Evolutionary conservation across 1,140 invertebrate species (phyloP), one percentile per base, ranked within the genome.

Genomic region (Antheraea mylitta): DNA sequence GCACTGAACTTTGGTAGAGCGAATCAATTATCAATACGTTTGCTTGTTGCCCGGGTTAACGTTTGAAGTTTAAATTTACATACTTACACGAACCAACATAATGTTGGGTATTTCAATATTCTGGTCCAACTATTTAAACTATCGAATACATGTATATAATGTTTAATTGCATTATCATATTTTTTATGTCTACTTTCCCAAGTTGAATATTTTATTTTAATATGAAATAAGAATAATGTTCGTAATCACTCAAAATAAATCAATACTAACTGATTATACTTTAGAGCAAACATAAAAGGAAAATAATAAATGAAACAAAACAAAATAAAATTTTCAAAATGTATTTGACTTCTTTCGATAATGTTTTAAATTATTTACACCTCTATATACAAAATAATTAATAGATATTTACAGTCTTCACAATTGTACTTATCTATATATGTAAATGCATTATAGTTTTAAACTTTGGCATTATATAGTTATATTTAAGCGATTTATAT

Each of bases 381-480:
- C 8, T 60, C 18, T 68, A 63, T 68, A 53, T 68, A 68, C 60
- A 68, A n/a, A 48, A 65, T 45, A 11, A 48, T 48, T 36, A n/a
- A 37, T 38, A 18, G 37, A 18, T 48, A 68, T 68, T 68, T 65
- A 65, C 64, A 65, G 19, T 65, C 42, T 62, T 77, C 77, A 80
- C 82, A 87, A 85, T 87, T 80, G 81, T 81, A 85, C 79, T 89
- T 82, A 88, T 88, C 85, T 11, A 61, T 61, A 61, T 61, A 22
- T 9, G 45, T 53, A 53, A 53, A 53, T 53, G 45, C 45, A 89
- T 74, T 69, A 78, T 75, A 80, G 82, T 89, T 90, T 85, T 82
- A 80, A 91, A 89, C 89, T 91, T 91, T 91, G 89, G 89, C 82
- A 91, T 91, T 87, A 83, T 83, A 90, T 91, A 87, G 19, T 63